phyloP scores from a whole-genome alignment of 2,888 invertebrate species.

The Drosophila suboccidentalis region DNA sequence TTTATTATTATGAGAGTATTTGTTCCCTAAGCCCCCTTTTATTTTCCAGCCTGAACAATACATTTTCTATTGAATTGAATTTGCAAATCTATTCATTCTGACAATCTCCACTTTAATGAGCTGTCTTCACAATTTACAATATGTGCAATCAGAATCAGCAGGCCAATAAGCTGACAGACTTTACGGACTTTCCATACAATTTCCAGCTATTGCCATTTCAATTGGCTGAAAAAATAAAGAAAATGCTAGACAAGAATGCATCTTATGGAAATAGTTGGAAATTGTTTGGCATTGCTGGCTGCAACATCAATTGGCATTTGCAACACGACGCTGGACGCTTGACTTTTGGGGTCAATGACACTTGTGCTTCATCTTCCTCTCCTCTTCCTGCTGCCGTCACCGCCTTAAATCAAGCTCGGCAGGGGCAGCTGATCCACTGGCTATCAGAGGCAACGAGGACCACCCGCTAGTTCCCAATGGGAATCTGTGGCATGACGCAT shows the following conservation, averaged over 20 bases:
- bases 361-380: slow-evolving; percentile 6
- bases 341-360: slow-evolving; percentile 69
- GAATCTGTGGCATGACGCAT: slow-evolving; percentile 33
- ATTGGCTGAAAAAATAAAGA: background rate
- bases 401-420: background rate
- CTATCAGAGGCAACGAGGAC: slow-evolving; percentile 32
- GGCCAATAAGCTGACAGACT: background rate
- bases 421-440: slow-evolving; percentile 23
- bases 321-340: slow-evolving; percentile 11
- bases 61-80: no score
- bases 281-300: slow-evolving; percentile 15
- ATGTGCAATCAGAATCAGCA: slow-evolving; percentile 10
- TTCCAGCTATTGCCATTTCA: background rate
- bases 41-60: no score
- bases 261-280: slow-evolving; percentile 29
- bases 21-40: no score
- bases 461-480: slow-evolving; percentile 47
- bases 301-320: slow-evolving; percentile 28
- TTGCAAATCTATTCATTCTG: background rate
- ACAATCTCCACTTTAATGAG: background rate
- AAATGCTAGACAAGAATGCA: slow-evolving; percentile 28
- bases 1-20: no score
- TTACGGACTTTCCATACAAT: background rate
- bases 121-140: background rate
- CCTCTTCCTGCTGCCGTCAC: background rate